These are phyloP conservation scores for Phortica magna DNA, from an alignment of 2,888 invertebrate genomes.

Conservation along the genomic window DNA sequence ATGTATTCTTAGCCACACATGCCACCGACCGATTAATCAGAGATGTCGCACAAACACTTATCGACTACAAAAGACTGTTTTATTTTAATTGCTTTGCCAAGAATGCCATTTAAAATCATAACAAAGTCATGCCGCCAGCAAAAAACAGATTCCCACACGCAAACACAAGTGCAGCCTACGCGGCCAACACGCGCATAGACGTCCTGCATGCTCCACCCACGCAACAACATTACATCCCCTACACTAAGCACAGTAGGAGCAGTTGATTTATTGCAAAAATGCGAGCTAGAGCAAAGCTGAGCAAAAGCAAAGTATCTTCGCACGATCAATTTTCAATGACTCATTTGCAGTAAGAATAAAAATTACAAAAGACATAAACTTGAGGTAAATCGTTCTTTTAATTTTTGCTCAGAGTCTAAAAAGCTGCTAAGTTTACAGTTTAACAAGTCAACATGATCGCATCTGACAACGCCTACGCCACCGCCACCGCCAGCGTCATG, in stretches of 20 bases:
- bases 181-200: neutral
- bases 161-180: neutral
- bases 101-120: too few relatives aligned
- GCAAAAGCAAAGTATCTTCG: neutral
- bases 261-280: conserved; percentile 1
- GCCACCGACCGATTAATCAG: too few relatives aligned
- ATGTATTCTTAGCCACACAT: too few relatives aligned
- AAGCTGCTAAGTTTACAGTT: neutral
- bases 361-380: conserved; percentile 1
- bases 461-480: neutral
- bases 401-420: neutral
- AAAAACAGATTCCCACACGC: neutral
- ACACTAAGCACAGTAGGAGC: neutral
- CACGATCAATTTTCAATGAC: conserved; percentile 2
- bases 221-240: neutral
- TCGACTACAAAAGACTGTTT: too few relatives aligned
- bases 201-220: neutral
- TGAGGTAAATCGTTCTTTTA: neutral
- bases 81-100: too few relatives aligned
- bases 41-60: too few relatives aligned
- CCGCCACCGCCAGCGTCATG: neutral
- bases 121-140: neutral
- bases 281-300: too few relatives aligned
- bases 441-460: neutral
- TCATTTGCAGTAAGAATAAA: neutral